Evolutionary conservation across 2,113 vertebrate genomes (phyloP).

Genomic region (Silurus meridionalis): DNA sequence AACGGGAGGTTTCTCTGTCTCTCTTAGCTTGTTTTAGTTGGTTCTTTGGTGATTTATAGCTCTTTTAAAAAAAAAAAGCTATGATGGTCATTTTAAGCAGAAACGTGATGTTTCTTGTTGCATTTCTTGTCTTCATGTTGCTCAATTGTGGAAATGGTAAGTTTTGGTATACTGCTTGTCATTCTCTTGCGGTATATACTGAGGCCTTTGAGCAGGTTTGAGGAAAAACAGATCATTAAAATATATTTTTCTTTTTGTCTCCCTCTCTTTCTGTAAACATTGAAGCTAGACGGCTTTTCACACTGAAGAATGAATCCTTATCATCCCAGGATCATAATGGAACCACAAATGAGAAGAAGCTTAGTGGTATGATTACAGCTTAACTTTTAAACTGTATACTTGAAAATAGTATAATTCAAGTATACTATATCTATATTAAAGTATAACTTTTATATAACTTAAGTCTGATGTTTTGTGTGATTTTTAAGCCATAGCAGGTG

Average conservation of each 20-base stretch:
- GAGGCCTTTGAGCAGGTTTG: background rate
- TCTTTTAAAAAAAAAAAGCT: background rate
- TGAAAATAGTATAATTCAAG: too few relatives aligned
- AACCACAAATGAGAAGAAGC: background rate
- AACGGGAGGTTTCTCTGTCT: background rate
- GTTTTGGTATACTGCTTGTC: background rate
- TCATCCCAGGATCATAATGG: background rate
- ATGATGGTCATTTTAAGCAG: background rate
- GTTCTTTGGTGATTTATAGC: background rate
- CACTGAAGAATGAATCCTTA: background rate
- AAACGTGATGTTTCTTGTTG: background rate
- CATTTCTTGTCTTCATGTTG: background rate
- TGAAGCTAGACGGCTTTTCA: background rate
- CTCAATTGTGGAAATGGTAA: background rate
- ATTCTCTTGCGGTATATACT: background rate
- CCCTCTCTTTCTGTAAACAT: background rate
- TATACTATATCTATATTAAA: too few relatives aligned
- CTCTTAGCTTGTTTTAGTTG: background rate
- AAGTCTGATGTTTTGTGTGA: background rate
- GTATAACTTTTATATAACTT: too few relatives aligned
- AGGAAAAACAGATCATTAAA: too few relatives aligned
- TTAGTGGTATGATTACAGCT: background rate
- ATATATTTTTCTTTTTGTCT: background rate
- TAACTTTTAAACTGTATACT: background rate
- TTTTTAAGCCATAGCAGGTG: constrained; percentile 59